Base-by-base conservation (phyloP, 2,113 vertebrate genomes). In the Xenopus laevis region DNA sequence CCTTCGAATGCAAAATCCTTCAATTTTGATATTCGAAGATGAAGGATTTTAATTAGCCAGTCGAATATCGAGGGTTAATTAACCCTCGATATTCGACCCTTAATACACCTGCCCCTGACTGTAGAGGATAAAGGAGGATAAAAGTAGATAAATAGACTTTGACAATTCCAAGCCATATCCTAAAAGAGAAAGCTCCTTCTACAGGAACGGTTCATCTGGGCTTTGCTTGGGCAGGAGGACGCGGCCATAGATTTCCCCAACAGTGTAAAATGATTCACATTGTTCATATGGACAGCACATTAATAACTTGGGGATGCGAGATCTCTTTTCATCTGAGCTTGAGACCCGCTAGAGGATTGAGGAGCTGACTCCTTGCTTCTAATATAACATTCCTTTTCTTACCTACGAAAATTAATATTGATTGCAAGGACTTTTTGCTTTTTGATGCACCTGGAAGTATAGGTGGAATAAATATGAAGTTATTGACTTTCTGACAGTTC, bases 211-310 rank as follows among this genome's bases (percentile, higher is more conserved):
- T 40, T 4, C 47, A 50, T 13, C 47, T 50, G 47, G 47, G 2
- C 47, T 58, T 17, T 10, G 55, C 17, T 7, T 18, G 33, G 33
- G 30, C 30, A 33, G 30, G 33, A 27, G 33, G 6, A 40, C 33
- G 90, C 80, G 84, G 79, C 44, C 81, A 84, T 84, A 86, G 88
- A 91, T 93, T 89, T 91, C 89, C 90, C 88, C 84, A 85, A 80
- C 87, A 87, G 86, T 86, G 82, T 72, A 81, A 88, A 91, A 93
- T 92, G 93, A 91, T 92, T 89, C 84, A 83, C 82, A 30, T 95
- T 94, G 93, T 89, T 96, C 91, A 94, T 89, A 86, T 78, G 86
- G 91, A 93, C 85, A 94, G 87, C 79, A 81, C 91, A 94, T 96
- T 96, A 95, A 94, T 93, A 95, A 93, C 76, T 55, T 1, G 79